phyloP scores from a whole-genome alignment of 2,797 vertebrate genomes.

The Australoheros facetus region DNA sequence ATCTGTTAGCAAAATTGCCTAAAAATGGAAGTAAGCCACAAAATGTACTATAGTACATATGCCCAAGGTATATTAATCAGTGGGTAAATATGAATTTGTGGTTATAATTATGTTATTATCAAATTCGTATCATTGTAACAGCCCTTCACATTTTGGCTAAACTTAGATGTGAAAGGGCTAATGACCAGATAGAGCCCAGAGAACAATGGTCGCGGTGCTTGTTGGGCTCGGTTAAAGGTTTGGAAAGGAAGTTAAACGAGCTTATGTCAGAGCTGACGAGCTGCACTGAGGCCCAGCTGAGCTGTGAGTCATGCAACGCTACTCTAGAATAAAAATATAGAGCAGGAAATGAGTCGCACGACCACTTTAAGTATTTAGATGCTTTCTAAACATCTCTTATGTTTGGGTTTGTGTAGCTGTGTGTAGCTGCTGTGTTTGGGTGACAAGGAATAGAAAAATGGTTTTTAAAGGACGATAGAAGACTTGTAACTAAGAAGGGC shows the following conservation, averaged over 20 bases:
- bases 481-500: not conserved
- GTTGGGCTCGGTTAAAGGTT: not conserved
- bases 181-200: not conserved
- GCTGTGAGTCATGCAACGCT: not conserved
- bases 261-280: not conserved
- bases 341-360: not conserved
- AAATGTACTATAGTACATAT: not conserved
- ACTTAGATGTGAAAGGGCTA: not conserved
- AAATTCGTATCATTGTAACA: not conserved
- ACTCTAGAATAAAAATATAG: not conserved
- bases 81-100: not conserved
- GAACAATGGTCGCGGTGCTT: not conserved
- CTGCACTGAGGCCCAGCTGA: not conserved
- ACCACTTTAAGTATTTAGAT: not conserved
- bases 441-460: not conserved
- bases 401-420: not conserved
- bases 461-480: not conserved
- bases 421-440: not conserved
- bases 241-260: not conserved
- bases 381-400: not conserved
- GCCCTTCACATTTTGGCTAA: not conserved
- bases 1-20: not conserved
- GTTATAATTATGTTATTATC: not conserved
- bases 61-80: not conserved
- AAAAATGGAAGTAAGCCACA: not conserved